Percentiles rank a stretch among this genome's conserved stretches.
These are phyloP conservation scores for Lysiphlebus fabarum DNA, from an alignment of 1,140 invertebrate genomes.

Conservation along the genomic window DNA sequence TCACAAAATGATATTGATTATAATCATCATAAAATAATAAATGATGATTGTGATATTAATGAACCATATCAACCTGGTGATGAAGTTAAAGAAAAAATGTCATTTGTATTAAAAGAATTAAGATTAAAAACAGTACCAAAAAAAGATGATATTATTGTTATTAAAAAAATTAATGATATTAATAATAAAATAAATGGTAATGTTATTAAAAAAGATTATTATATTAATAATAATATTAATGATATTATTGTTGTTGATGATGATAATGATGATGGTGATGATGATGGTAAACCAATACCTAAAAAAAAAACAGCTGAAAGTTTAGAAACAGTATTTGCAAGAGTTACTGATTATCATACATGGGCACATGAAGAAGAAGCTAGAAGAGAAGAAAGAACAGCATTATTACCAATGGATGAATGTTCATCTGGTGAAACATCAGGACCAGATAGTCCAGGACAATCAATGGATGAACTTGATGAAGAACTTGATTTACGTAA, in stretches of 20 bases:
- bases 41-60: conserved; percentile 60
- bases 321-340: conserved; percentile 51
- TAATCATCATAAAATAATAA: conserved; percentile 56
- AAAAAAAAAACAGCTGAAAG: conserved; percentile 48
- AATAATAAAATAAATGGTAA: conserved; percentile 39
- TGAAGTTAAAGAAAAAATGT: conserved; percentile 74
- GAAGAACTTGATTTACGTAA: conserved; percentile 40
- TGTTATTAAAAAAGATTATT: conserved; percentile 36
- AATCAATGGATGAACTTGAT: conserved; percentile 64
- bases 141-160: conserved; percentile 14
- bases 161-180: conserved; percentile 27
- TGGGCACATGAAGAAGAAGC: conserved; percentile 50
- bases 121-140: conserved; percentile 63
- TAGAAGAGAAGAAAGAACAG: conserved; percentile 54
- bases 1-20: conserved; percentile 65
- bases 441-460: conserved; percentile 77
- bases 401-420: conserved; percentile 39
- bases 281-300: conserved; percentile 45
- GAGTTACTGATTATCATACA: conserved; percentile 55
- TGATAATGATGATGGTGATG: conserved; percentile 36
- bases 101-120: conserved; percentile 70
- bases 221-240: conserved; percentile 24
- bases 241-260: conserved; percentile 30
- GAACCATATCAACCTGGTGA: conserved; percentile 63
- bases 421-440: conserved; percentile 79